Conservation (phyloP, 1,140 invertebrate genomes). For the Dreissena rostriformis region DNA sequence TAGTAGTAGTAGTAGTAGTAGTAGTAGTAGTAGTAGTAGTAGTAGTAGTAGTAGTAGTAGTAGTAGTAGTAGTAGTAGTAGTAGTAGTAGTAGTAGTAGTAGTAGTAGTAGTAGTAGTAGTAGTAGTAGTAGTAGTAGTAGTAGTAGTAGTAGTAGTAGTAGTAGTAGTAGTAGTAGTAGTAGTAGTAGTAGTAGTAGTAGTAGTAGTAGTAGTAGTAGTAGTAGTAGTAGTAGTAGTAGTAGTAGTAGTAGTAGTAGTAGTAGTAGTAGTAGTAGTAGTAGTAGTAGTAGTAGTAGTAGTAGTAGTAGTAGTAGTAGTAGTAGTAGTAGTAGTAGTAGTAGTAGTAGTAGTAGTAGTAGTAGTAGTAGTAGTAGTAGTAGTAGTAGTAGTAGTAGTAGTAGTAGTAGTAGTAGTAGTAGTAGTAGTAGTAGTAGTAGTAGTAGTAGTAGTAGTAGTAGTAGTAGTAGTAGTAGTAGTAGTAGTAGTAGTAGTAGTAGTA, state of each 20-base stretch:
- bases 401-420: constrained; percentile 7
- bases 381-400: constrained; percentile 7
- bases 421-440: constrained; percentile 8
- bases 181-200: constrained; percentile 8
- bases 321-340: constrained; percentile 7
- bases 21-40: constrained; percentile 7
- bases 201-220: constrained; percentile 7
- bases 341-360: constrained; percentile 7
- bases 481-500: constrained; percentile 8
- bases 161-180: constrained; percentile 7
- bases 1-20: constrained; percentile 8
- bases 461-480: constrained; percentile 7
- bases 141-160: constrained; percentile 7
- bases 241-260: constrained; percentile 8
- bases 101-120: constrained; percentile 7
- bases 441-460: constrained; percentile 7
- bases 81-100: constrained; percentile 7
- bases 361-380: constrained; percentile 8
- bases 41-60: constrained; percentile 7
- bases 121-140: constrained; percentile 8
- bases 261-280: constrained; percentile 7
- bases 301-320: constrained; percentile 8
- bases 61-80: constrained; percentile 8
- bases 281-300: constrained; percentile 7
- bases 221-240: constrained; percentile 7